phyloP scores from a whole-genome alignment of 2,113 vertebrate genomes.

The Pituophis catenifer region DNA sequence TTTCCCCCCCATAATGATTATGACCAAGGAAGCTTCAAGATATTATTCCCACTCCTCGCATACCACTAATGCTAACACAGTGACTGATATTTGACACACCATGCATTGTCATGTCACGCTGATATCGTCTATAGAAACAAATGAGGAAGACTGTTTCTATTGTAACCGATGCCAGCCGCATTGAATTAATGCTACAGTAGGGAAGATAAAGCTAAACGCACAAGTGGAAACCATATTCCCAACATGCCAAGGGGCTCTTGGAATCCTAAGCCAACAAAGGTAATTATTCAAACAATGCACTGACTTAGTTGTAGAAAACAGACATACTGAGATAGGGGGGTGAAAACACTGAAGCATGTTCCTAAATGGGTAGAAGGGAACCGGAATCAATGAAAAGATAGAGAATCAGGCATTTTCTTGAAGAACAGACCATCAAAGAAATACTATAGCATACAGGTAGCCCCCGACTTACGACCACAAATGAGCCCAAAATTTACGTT shows the following conservation, averaged over 20 bases:
- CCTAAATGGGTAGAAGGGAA: constrained; percentile 69
- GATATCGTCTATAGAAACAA: constrained; percentile 87
- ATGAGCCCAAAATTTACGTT: neutral
- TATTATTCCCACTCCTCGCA: constrained; percentile 80
- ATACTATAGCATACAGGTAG: neutral
- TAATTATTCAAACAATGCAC: constrained; percentile 64
- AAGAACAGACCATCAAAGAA: constrained; percentile 36
- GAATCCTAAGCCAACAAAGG: constrained; percentile 63
- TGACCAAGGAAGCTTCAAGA: constrained; percentile 65
- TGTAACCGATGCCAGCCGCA: constrained; percentile 86
- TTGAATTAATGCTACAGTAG: constrained; percentile 82
- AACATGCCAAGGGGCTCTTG: constrained; percentile 72
- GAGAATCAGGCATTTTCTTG: constrained; percentile 78
- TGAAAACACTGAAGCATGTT: constrained; percentile 68
- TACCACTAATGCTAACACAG: constrained; percentile 89
- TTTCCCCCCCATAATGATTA: constrained; percentile 30
- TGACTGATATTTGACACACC: constrained; percentile 82
- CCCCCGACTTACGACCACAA: neutral
- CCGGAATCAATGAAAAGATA: constrained; percentile 80
- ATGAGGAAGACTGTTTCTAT: constrained; percentile 81
- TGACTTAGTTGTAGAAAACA: constrained; percentile 61
- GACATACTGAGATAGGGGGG: constrained; percentile 70
- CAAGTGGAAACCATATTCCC: constrained; percentile 64
- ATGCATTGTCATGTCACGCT: constrained; percentile 87
- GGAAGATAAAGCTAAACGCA: constrained; percentile 72